Base-by-base conservation (phyloP, 1,140 invertebrate genomes). In the Bombus balteatus region DNA sequence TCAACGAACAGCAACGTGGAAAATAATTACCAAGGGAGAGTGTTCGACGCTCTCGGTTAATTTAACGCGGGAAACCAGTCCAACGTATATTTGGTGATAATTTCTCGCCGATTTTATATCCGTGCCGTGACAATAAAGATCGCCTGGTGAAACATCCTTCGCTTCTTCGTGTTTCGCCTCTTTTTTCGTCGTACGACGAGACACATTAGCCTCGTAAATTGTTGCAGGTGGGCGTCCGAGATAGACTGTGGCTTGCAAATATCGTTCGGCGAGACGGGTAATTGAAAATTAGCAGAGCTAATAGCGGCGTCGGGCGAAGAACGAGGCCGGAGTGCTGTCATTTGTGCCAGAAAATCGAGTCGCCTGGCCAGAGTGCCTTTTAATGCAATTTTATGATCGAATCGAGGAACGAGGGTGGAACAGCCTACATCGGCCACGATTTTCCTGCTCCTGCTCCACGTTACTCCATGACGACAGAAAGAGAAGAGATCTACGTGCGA, bases 201-300 rank as follows among this genome's bases (percentile, higher is more conserved):
- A 75, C 78, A 57, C 68, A 59, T 80, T 85, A 89, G 59, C 78
- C 70, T 72, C 37, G 84, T 75, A 90, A 87, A 81, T 85, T 89
- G 87, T 89, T 87, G 80, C 83, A 89, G 86, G 76, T 85, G 73
- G 83, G 59, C 62, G 59, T 62, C 32, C n/a, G 86, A 86, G 83
- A 85, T 91, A 88, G 84, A 88, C 82, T 81, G 89, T 84, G 89
- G 91, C 88, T 93, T 92, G 92, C 91, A 94, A 94, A 93, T 93
- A 94, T 92, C 89, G 89, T 86, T 92, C 88, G 88, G 75, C 88
- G 87, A 88, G 88, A 93, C 90, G 92, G 89, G 90, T 92, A 94
- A 94, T 94, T 94, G 93, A 93, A 94, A 94, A 94, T 94, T 94
- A 94, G 90, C 91, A 86, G 84, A 87, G 89, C 88, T 94, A 94